phyloP scores from a whole-genome alignment of 2,888 invertebrate genomes.

The Drosophila algonquin region DNA sequence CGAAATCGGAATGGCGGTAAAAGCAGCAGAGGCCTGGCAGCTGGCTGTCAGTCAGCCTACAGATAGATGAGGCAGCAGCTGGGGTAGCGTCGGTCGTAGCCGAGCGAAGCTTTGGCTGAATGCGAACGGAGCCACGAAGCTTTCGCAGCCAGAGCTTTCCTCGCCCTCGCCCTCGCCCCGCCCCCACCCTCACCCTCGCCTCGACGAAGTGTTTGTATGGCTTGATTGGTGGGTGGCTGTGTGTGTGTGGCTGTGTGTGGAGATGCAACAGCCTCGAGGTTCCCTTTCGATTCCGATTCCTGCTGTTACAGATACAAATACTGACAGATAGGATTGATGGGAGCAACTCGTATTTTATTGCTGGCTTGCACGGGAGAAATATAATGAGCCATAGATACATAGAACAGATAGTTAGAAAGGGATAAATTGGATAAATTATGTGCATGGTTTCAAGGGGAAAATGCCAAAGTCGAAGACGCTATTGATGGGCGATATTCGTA shows the following conservation, averaged over 20 bases:
- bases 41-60: background rate
- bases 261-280: conserved; percentile 59
- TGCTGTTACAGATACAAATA: conserved; percentile 3
- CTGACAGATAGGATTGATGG: background rate
- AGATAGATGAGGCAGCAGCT: background rate
- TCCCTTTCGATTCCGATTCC: conserved; percentile 14
- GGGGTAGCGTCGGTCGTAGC: background rate
- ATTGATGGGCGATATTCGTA: too few relatives aligned
- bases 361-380: background rate
- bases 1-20: too few relatives aligned
- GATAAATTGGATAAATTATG: background rate
- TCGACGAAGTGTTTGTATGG: conserved; percentile 35
- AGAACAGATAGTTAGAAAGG: background rate
- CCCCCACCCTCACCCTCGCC: background rate
- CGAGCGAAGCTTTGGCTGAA: conserved; percentile 25
- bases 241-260: conserved; percentile 20
- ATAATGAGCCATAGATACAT: background rate
- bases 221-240: background rate
- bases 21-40: background rate
- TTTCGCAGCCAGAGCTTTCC: conserved; percentile 51
- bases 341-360: background rate
- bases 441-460: too few relatives aligned
- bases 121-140: conserved; percentile 26
- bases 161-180: background rate
- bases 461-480: too few relatives aligned